A percentile compares a stretch with the other conserved stretches of the same genome.
Evolutionary conservation across 2,888 invertebrate species (phyloP).

Genomic region (Pseudeuparius sepicola): DNA sequence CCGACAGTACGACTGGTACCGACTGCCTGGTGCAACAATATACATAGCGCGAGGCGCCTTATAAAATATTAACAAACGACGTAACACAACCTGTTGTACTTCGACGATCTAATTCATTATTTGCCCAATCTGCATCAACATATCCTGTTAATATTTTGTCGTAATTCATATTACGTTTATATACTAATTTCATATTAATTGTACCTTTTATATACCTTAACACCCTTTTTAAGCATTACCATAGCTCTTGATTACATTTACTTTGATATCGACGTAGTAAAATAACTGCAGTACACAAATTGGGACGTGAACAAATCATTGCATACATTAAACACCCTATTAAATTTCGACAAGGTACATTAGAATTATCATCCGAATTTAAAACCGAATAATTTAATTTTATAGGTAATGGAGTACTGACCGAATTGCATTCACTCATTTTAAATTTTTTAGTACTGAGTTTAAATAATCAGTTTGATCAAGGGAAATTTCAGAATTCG

Average conservation of each 20-base stretch:
- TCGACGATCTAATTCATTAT: no score
- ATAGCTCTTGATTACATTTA: no score
- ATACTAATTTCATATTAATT: conserved; percentile 23
- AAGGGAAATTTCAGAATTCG: no score
- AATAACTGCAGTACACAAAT: conserved; percentile 25
- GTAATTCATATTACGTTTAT: conserved; percentile 25
- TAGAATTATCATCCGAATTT: conserved; percentile 23
- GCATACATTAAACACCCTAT: conserved; percentile 23
- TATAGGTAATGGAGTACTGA: conserved; percentile 22
- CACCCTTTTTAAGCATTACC: conserved; percentile 25
- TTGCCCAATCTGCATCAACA: no score
- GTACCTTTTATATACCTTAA: conserved; percentile 28
- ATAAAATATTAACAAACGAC: no score
- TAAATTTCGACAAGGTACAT: conserved; percentile 24
- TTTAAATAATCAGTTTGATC: conserved; percentile 22
- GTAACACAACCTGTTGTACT: conserved; percentile 27
- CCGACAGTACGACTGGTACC: no score
- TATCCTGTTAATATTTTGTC: conserved; percentile 15
- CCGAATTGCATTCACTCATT: no score
- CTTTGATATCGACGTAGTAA: conserved; percentile 26
- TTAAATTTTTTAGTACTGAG: conserved; percentile 23
- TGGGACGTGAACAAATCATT: conserved; percentile 21
- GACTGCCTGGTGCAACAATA: no score
- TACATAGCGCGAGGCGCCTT: no score
- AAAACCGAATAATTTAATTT: conserved; percentile 24